These are phyloP conservation scores for Cyaniris semiargus DNA, from an alignment of 2,888 invertebrate species.

Conservation along the genomic window DNA sequence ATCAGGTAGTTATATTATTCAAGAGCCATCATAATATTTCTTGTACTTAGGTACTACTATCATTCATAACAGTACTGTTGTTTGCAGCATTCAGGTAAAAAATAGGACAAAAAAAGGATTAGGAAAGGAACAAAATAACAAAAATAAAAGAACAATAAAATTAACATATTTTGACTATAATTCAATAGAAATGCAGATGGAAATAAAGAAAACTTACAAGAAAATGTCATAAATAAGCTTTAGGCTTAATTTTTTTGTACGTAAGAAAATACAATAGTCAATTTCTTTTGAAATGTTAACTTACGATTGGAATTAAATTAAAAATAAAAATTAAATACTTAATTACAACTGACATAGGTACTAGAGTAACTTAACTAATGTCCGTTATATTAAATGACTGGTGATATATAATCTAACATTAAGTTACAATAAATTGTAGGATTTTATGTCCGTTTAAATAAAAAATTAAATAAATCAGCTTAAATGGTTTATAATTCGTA, in stretches of 20 bases:
- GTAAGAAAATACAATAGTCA: slow-evolving; percentile 68
- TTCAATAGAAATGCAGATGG: slow-evolving; percentile 81
- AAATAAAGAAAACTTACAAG: slow-evolving; percentile 78
- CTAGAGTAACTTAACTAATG: slow-evolving; percentile 72
- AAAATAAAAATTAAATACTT: slow-evolving; percentile 78
- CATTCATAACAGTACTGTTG: background rate
- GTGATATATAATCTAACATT: slow-evolving; percentile 74
- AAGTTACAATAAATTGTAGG: slow-evolving; percentile 70
- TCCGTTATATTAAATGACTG: slow-evolving; percentile 79
- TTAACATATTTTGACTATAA: slow-evolving; percentile 80
- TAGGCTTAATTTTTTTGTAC: slow-evolving; percentile 74
- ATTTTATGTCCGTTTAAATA: slow-evolving; percentile 76
- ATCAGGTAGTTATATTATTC: too few species aligned
- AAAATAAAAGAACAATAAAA: slow-evolving; percentile 61
- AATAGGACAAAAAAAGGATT: slow-evolving; percentile 29
- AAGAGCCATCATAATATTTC: background rate
- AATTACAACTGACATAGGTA: slow-evolving; percentile 77
- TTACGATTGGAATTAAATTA: slow-evolving; percentile 76
- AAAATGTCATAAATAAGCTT: slow-evolving; percentile 78
- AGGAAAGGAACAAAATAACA: slow-evolving; percentile 42
- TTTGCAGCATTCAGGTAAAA: background rate
- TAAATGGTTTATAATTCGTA: slow-evolving; percentile 76
- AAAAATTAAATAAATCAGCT: slow-evolving; percentile 79
- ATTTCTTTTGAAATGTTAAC: slow-evolving; percentile 72
- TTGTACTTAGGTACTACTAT: background rate